These are phyloP conservation scores for Liodrosophila aerea DNA, from an alignment of 2,888 invertebrate species.

Conservation along the genomic window DNA sequence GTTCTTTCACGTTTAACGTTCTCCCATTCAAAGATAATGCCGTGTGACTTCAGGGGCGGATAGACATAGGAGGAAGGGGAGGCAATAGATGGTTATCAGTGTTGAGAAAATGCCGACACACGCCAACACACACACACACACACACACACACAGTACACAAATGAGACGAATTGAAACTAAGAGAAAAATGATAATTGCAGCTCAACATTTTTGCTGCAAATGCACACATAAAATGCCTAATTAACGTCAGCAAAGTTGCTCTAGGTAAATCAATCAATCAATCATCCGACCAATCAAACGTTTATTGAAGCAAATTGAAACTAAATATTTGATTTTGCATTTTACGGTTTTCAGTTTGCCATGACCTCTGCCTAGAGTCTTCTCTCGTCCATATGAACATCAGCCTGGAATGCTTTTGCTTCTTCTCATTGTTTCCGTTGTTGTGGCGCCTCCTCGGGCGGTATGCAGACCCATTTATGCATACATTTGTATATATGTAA, in stretches of 20 bases:
- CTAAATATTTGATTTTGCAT: constrained; percentile 53
- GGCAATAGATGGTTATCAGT: constrained; percentile 65
- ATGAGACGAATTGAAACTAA: not conserved
- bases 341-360: constrained; percentile 2
- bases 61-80: constrained; percentile 2
- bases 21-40: constrained; percentile 32
- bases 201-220: constrained; percentile 22
- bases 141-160: constrained; percentile 1
- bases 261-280: constrained; percentile 30
- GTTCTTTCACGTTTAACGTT: too few species aligned
- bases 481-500: too few species aligned
- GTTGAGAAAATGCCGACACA: constrained; percentile 47
- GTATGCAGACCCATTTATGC: too few species aligned
- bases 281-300: constrained; percentile 25
- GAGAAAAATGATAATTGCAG: constrained; percentile 30
- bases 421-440: too few species aligned
- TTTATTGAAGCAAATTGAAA: constrained; percentile 44
- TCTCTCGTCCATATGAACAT: not conserved
- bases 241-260: constrained; percentile 31
- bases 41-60: not conserved
- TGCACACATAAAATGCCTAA: constrained; percentile 44
- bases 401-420: too few species aligned
- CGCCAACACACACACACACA: constrained; percentile 10
- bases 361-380: not conserved
- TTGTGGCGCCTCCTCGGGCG: too few species aligned